Base-by-base conservation (phyloP, 1,140 invertebrate species). In the Campodea augens region DNA sequence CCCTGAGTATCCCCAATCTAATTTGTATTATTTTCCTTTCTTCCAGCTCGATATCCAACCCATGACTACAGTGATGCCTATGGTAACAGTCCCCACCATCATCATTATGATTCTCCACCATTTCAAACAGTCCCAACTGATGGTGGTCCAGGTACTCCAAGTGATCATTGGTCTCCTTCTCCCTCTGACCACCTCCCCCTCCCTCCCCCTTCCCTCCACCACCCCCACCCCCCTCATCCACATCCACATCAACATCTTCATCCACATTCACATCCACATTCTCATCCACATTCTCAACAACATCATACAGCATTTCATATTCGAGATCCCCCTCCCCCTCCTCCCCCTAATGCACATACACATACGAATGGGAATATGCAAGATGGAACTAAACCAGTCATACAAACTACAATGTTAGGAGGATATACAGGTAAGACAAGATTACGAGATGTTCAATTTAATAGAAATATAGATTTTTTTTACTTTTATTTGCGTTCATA, bases 61-160 rank as follows among this genome's bases (percentile, higher is more conserved):
- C 62, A 59, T 38, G 73, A 76, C 49, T 81, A 81, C 57, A 64
- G 62, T 48, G 69, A 74, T 48, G 60, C 67, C 13, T 78, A 77
- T 55, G 68, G 53, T n/a, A 49, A 66, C 27, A 60, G 68, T 36
- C 69, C 73, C 7, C 50, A 55, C 20, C n/a, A n/a, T n/a, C n/a
- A n/a, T n/a, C n/a, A n/a, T n/a, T 82, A 79, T 53, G 81, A 86
- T 39, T 70, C 73, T 48, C 54, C 58, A 13, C 70, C 77, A 43
- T 89, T 84, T 60, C 82, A 84, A 64, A 78, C 80, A 44, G 86
- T 89, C 54, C 82, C 84, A 13, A 77, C 72, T 38, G 73, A 73
- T 51, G 71, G 69, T 47, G 60, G 56, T 37, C 27, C 27, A 10
- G 27, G 7, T 15, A 59, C 47, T 45, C 57, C 55, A 52, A 60